Evolutionary conservation across 2,888 invertebrate species (phyloP).

Genomic region (Teleiodes luculella): DNA sequence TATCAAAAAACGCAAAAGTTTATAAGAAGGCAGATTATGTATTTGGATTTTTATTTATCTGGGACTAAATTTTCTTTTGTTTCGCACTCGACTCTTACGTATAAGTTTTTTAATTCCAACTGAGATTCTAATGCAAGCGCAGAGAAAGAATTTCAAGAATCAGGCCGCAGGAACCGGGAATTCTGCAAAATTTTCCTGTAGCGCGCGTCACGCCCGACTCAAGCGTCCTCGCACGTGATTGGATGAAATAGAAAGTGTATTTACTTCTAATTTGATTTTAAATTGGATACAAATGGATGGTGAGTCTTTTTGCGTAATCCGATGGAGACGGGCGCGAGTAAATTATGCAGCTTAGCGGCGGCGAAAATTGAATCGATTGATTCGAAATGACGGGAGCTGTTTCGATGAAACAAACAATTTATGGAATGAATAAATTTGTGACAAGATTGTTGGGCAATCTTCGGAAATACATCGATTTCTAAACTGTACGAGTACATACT

Average conservation of each 20-base stretch:
- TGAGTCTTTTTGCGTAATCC: constrained; percentile 54
- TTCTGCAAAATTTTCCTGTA: constrained; percentile 41
- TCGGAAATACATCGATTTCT: too few relatives aligned
- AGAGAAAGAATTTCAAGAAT: not conserved
- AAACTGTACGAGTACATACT: too few relatives aligned
- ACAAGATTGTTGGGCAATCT: too few relatives aligned
- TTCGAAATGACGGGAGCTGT: not conserved
- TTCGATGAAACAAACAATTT: not conserved
- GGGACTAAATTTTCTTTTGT: too few relatives aligned
- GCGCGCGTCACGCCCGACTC: constrained; percentile 47
- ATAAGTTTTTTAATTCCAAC: too few relatives aligned
- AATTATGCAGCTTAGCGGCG: constrained; percentile 55
- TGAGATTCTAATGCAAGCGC: not conserved
- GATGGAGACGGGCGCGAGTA: constrained; percentile 41
- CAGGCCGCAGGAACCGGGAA: not conserved
- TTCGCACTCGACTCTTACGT: too few relatives aligned
- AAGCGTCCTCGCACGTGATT: constrained; percentile 61
- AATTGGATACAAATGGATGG: constrained; percentile 72
- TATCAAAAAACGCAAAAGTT: too few relatives aligned
- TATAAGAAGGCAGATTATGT: too few relatives aligned
- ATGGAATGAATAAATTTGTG: too few relatives aligned
- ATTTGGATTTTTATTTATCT: too few relatives aligned
- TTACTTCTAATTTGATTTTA: constrained; percentile 75
- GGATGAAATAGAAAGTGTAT: constrained; percentile 68
- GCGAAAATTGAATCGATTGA: constrained; percentile 54